Base-by-base conservation (phyloP, 2,113 vertebrate species). In the Epinephelus lanceolatus region DNA sequence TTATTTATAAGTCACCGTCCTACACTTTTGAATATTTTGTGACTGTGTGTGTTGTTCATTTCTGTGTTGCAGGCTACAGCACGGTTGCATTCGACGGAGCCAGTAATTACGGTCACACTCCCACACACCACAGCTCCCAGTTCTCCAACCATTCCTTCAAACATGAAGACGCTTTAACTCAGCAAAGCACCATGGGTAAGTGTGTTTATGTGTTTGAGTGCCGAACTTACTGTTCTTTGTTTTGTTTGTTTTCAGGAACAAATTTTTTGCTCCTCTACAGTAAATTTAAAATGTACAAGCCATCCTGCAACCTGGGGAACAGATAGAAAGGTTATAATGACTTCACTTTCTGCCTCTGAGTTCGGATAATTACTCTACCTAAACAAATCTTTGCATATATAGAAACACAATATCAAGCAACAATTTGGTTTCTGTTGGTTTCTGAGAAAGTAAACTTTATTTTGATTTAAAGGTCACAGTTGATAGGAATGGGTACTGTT, bases 121-220 rank as follows among this genome's bases (percentile, higher is more conserved):
- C 98, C 3, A 96, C 97, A 2, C 98, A 99, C 91, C 98, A 98
- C 73, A 92, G 97, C 19, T 95, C 97, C 0, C 98, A 99, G 94
- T 96, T 95, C 89, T 90, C 97, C 80, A 98, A 97, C 93, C 98
- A 99, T 83, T 94, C 97, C 88, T 99, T 99, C 95, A 99, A 99
- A 89, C 98, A 99, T 3, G 98, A 99, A 88, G 98, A 99, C 59
- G 91, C 97, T 66, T 94, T 99, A 78, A 86, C 94, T 61, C 98
- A 99, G 91, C 98, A 98, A 94, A 96, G 95, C 85, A 93, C 96
- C 0, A 95, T 99, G 95, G 97, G 98, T 99, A 96, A 95, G 71
- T 73, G 23, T 47, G 8, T 42, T 33, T 7, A 23, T 53, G 25
- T 15, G 42, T 62, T 10, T 23, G 42, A 40, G 25, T 27, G 0